These are phyloP conservation scores for Melinaea menophilus DNA, from an alignment of 2,888 invertebrate genomes.

Conservation along the genomic window DNA sequence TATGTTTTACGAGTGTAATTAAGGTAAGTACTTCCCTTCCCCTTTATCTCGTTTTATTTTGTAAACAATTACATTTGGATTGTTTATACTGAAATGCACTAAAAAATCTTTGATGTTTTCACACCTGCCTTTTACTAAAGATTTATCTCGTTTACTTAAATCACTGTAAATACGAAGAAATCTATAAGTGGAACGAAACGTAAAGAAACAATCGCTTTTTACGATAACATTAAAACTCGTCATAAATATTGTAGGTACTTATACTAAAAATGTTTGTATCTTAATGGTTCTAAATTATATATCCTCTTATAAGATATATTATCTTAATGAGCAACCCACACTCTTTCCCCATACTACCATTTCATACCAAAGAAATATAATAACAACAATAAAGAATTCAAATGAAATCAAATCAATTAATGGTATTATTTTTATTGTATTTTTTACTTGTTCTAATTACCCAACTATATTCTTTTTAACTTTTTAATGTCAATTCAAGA, in stretches of 20 bases:
- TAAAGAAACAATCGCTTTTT: background rate
- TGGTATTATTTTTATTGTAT: too few species aligned
- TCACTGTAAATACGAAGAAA: conserved; percentile 4
- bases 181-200: background rate
- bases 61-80: conserved; percentile 37
- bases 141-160: conserved; percentile 23
- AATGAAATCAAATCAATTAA: too few species aligned
- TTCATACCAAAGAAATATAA: too few species aligned
- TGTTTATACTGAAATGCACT: conserved; percentile 40
- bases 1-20: background rate
- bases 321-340: too few species aligned
- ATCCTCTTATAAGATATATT: too few species aligned
- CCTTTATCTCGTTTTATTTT: conserved; percentile 38
- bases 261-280: background rate
- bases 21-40: conserved; percentile 9
- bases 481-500: too few species aligned
- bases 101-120: conserved; percentile 47
- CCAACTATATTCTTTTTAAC: too few species aligned
- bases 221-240: background rate
- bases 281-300: too few species aligned
- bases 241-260: background rate
- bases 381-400: too few species aligned
- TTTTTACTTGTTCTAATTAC: too few species aligned
- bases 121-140: conserved; percentile 39
- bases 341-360: too few species aligned